These are phyloP conservation scores for Ectemnius continuus DNA, from an alignment of 2,888 invertebrate genomes.

Conservation along the genomic window DNA sequence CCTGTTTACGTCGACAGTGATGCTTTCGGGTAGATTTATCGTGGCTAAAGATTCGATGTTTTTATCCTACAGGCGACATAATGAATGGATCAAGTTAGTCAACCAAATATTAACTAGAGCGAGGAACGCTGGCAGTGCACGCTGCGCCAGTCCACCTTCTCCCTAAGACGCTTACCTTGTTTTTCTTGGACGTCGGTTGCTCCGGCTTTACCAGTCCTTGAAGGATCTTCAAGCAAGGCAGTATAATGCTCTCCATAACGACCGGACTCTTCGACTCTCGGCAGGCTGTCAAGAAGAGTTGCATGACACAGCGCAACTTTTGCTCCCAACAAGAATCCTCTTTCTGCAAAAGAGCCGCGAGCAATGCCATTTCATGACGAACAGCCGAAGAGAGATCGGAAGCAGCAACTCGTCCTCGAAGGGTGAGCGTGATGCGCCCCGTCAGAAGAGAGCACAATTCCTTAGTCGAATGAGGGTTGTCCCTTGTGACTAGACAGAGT, in stretches of 20 bases:
- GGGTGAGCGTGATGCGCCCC: slow-evolving; percentile 89
- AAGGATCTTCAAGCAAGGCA: slow-evolving; percentile 95
- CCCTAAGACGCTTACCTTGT: slow-evolving; percentile 73
- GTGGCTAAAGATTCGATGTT: slow-evolving; percentile 80
- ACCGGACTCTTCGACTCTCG: slow-evolving; percentile 89
- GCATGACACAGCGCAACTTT: slow-evolving; percentile 92
- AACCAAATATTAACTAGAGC: no score
- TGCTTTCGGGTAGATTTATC: slow-evolving; percentile 81
- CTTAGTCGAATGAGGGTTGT: slow-evolving; percentile 90
- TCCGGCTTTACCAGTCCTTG: slow-evolving; percentile 88
- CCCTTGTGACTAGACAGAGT: slow-evolving; percentile 92
- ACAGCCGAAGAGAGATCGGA: slow-evolving; percentile 87
- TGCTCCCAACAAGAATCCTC: slow-evolving; percentile 98
- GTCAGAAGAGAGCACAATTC: slow-evolving; percentile 90
- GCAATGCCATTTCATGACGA: slow-evolving; percentile 92
- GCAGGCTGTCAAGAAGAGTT: slow-evolving; percentile 89
- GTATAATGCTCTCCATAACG: slow-evolving; percentile 93
- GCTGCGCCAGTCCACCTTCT: no score
- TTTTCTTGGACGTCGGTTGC: slow-evolving; percentile 80
- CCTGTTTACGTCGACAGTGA: slow-evolving; percentile 85
- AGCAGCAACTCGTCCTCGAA: slow-evolving; percentile 87
- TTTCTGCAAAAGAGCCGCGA: slow-evolving; percentile 93
- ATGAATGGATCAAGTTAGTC: no score
- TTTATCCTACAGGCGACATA: slow-evolving; percentile 74
- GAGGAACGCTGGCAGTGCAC: not conserved